Base-by-base conservation (phyloP, 2,888 invertebrate species). In the Tetramorium bicarinatum region DNA sequence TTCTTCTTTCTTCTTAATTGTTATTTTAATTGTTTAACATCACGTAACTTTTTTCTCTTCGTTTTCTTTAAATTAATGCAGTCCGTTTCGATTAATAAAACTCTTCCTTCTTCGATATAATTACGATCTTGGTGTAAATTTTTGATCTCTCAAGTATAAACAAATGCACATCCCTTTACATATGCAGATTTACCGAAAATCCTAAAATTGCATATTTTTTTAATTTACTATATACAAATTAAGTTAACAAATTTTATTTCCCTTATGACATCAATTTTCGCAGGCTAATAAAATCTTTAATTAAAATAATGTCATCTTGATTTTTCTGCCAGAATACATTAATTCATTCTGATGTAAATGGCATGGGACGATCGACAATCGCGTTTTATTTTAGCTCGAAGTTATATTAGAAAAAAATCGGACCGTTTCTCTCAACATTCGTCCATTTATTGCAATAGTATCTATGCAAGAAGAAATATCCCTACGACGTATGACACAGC, bases 401-500 rank as follows among this genome's bases (percentile, higher is more conserved):
- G 13, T 59, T n/a, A n/a, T 25, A 11, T 34, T 29, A 44, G 71
- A 56, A 79, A 56, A 34, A 59, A 80, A 79, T 71, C 21, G 34
- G 3, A 71, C 71, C 59, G 59, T 71, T 72, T 72, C 21, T 80
- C 59, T 59, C 34, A n/a, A 71, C 34, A 61, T 71, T 72, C 79
- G n/a, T 15, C 54, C 29, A 84, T 79, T 81, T 21, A 80, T 85
- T 85, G 89, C 83, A 87, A 44, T 74, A 80, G 41, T 21, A 54
- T 21, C 71, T 86, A 84, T 85, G 84, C 86, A 85, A 83, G 82
- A 86, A 84, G 83, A 89, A 83, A 61, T 87, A 88, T 80, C 81
- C 81, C 82, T 87, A 89, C 85, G 84, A 90, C 84, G 77, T 90
- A 89, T 86, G 89, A 90, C 90, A 87, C 84, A 88, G 83, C 84